These are phyloP conservation scores for Eudyptes chrysolophus DNA, from an alignment of 2,113 vertebrate species.

Conservation along the genomic window DNA sequence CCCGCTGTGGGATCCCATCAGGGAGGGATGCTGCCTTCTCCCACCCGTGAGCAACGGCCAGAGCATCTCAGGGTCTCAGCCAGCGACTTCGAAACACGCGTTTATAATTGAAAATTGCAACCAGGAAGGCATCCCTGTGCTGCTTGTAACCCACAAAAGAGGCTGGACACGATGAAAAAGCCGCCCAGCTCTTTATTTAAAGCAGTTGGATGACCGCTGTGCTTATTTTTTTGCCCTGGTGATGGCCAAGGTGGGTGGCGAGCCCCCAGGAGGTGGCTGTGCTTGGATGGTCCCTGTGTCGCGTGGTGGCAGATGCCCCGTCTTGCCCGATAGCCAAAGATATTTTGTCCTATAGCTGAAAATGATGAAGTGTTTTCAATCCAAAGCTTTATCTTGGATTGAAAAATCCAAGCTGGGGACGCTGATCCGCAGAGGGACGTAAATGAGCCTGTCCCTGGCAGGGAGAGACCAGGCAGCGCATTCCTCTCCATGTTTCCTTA, in stretches of 20 bases:
- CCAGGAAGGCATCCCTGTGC: not conserved
- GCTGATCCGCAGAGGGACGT: not conserved
- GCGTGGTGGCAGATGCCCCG: not conserved
- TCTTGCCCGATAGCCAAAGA: rapidly evolving
- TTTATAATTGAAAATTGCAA: not conserved
- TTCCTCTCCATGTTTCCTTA: not conserved
- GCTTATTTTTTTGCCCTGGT: not conserved
- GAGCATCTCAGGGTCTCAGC: not conserved
- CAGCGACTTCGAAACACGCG: rapidly evolving
- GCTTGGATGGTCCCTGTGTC: not conserved
- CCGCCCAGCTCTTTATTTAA: not conserved
- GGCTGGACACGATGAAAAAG: not conserved
- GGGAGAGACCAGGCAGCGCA: not conserved
- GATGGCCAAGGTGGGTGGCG: not conserved
- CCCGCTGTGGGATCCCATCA: rapidly evolving
- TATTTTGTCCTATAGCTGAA: not conserved
- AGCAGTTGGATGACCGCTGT: not conserved
- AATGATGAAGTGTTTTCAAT: not conserved
- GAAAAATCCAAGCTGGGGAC: not conserved
- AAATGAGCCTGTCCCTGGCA: not conserved
- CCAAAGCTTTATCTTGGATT: not conserved
- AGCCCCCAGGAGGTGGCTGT: not conserved
- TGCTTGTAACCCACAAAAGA: no score
- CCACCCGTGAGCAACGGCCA: not conserved
- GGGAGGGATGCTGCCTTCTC: not conserved